Evolutionary conservation across 2,113 vertebrate genomes (phyloP).

Genomic region (Gymnorhina tibicen): DNA sequence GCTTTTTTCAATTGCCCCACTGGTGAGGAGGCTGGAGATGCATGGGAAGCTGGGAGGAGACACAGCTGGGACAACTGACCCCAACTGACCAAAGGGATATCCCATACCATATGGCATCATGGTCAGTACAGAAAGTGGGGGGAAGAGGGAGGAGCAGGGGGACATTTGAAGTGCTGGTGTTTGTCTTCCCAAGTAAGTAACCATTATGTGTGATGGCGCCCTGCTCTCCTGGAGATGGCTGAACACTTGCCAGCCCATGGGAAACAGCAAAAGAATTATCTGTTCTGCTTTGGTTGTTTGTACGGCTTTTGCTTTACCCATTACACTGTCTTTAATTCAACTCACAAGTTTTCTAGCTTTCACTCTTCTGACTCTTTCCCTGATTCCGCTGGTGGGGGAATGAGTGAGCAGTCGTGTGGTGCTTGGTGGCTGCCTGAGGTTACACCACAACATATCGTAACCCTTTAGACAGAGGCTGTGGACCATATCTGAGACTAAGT

Average conservation of each 20-base stretch:
- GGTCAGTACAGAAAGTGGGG: background rate
- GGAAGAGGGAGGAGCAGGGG: background rate
- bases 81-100: background rate
- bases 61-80: background rate
- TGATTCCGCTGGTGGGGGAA: background rate
- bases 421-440: background rate
- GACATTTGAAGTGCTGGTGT: background rate
- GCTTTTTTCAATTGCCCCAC: background rate
- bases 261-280: background rate
- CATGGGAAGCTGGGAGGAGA: background rate
- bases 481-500: background rate
- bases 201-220: accelerated
- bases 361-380: background rate
- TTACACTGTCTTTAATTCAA: background rate
- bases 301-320: background rate
- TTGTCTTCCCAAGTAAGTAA: background rate
- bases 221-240: background rate
- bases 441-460: background rate
- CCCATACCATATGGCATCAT: background rate
- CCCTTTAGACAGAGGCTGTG: background rate
- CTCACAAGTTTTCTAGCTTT: background rate
- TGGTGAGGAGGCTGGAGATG: background rate
- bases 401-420: background rate
- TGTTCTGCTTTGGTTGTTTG: background rate
- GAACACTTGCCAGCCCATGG: background rate